A percentile compares a stretch with the other conserved stretches of the same genome.
phyloP scores from a whole-genome alignment of 2,113 vertebrate species.

The Tupaia chinensis region DNA sequence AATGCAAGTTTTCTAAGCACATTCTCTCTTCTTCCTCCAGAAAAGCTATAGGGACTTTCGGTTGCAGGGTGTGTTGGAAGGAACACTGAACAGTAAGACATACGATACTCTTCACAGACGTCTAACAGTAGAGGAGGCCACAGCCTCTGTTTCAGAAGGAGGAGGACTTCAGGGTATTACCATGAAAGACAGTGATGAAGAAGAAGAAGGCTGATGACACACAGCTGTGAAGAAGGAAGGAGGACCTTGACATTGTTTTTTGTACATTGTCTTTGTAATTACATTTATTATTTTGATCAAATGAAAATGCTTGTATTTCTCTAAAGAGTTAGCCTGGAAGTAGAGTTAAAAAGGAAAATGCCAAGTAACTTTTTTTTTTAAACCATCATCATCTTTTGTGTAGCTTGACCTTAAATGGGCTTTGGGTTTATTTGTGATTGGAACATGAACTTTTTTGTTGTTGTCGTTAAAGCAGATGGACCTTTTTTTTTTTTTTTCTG shows the following conservation, averaged over 20 bases:
- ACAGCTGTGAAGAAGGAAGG: not conserved
- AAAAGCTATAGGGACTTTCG: slow-evolving; percentile 98
- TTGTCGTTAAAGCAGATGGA: slow-evolving; percentile 47
- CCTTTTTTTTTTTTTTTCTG: slow-evolving; percentile 69
- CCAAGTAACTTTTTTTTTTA: slow-evolving; percentile 77
- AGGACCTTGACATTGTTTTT: slow-evolving; percentile 49
- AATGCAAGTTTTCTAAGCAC: slow-evolving; percentile 32
- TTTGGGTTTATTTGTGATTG: slow-evolving; percentile 77
- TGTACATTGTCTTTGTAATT: slow-evolving; percentile 82
- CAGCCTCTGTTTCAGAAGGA: slow-evolving; percentile 91
- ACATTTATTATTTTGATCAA: slow-evolving; percentile 79
- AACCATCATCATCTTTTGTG: slow-evolving; percentile 80
- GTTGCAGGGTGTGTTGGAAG: slow-evolving; percentile 95
- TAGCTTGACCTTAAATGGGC: slow-evolving; percentile 83
- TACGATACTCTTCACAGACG: slow-evolving; percentile 96
- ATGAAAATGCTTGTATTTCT: slow-evolving; percentile 82
- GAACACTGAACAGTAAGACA: slow-evolving; percentile 94
- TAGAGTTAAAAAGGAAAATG: slow-evolving; percentile 74
- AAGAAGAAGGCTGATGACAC: slow-evolving; percentile 92
- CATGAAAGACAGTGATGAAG: slow-evolving; percentile 98
- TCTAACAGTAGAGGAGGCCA: slow-evolving; percentile 95
- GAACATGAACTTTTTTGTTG: slow-evolving; percentile 59
- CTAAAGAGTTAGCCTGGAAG: slow-evolving; percentile 50
- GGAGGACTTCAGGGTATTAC: slow-evolving; percentile 95
- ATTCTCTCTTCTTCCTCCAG: slow-evolving; percentile 85